phyloP scores from a whole-genome alignment of 2,113 vertebrate species.

The Oryzias celebensis region DNA sequence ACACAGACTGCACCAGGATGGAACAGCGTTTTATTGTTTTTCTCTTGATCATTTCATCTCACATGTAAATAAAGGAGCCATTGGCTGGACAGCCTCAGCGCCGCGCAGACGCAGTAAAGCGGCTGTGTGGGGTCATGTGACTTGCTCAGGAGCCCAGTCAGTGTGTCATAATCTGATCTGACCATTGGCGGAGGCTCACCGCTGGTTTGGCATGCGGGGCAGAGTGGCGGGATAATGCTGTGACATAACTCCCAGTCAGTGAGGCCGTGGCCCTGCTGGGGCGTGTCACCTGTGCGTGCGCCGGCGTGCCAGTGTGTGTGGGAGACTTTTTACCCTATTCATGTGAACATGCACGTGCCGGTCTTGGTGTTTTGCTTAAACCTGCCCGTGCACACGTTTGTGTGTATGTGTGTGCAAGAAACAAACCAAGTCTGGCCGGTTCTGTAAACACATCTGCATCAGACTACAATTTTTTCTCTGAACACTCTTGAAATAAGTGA shows the following conservation, averaged over 20 bases:
- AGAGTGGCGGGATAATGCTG: constrained; percentile 6
- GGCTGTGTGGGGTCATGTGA: background rate
- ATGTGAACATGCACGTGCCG: constrained; percentile 23
- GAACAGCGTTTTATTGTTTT: too few relatives aligned
- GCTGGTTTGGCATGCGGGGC: constrained; percentile 9
- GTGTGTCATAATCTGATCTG: constrained; percentile 23
- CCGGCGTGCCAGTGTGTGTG: constrained; percentile 23
- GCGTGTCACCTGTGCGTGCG: constrained; percentile 56
- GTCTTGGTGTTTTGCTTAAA: background rate
- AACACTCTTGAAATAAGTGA: too few relatives aligned
- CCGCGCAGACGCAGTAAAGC: background rate
- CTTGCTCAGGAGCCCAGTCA: constrained; percentile 12
- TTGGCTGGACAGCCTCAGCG: background rate
- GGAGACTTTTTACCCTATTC: constrained; percentile 1
- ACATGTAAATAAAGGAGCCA: background rate
- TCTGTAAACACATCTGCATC: too few relatives aligned
- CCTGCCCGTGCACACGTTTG: background rate
- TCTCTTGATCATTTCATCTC: background rate
- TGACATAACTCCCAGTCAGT: constrained; percentile 53
- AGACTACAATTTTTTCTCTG: too few relatives aligned
- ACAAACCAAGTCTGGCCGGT: too few relatives aligned
- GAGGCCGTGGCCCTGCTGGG: constrained; percentile 32
- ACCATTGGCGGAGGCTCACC: constrained; percentile 8
- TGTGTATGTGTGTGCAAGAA: background rate
- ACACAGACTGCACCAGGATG: too few relatives aligned